Evolutionary conservation across 2,113 vertebrate species (phyloP).

Genomic region (Muscicapa adusta): DNA sequence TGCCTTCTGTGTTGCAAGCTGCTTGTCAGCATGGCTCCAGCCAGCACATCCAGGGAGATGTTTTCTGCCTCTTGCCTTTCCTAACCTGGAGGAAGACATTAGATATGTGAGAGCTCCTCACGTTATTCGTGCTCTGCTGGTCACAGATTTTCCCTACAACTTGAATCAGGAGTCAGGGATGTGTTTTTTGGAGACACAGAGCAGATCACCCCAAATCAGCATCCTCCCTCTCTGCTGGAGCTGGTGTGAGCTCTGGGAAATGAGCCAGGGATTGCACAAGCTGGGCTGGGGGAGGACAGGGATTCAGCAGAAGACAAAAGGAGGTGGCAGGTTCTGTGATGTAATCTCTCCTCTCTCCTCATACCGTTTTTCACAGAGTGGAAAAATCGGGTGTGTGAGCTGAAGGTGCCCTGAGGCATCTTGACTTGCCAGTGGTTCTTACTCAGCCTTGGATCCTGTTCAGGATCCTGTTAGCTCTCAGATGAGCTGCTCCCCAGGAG

Average conservation of each 20-base stretch:
- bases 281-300: not conserved
- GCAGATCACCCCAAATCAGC: not conserved
- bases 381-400: conserved; percentile 1
- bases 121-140: not conserved
- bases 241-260: not conserved
- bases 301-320: not conserved
- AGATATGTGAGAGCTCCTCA: not conserved
- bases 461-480: not conserved
- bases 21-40: conserved; percentile 39
- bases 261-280: not conserved
- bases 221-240: not conserved
- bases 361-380: not conserved
- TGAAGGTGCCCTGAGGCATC: conserved; percentile 34
- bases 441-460: not conserved
- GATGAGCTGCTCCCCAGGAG: not conserved
- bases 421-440: not conserved
- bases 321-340: not conserved
- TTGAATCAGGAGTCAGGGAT: not conserved
- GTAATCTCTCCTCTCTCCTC: not conserved
- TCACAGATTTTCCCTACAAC: not conserved
- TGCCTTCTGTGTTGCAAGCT: conserved; percentile 56
- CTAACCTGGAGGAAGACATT: not conserved
- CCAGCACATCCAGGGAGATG: not conserved
- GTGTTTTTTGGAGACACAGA: not conserved
- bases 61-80: not conserved